Evolutionary conservation across 2,888 invertebrate genomes (phyloP).

Genomic region (Pseudoips prasinana): DNA sequence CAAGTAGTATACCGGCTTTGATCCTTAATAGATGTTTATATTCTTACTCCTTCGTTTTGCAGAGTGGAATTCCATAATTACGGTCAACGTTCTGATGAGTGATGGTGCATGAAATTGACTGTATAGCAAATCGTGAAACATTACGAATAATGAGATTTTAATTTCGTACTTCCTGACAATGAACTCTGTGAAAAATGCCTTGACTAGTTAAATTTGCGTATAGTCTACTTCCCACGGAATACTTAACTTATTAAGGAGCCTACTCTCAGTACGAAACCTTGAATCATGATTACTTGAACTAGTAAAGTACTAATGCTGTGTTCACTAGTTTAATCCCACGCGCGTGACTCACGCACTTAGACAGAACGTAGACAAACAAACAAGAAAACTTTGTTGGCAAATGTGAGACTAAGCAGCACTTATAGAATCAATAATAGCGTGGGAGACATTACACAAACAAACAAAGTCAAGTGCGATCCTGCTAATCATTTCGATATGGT

Average conservation of each 20-base stretch:
- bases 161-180: no score
- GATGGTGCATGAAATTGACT: no score
- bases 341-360: conserved; percentile 63
- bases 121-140: no score
- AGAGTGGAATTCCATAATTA: no score
- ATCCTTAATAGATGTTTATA: no score
- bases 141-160: no score
- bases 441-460: conserved; percentile 13
- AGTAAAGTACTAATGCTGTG: conserved; percentile 27
- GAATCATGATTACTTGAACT: conserved; percentile 32
- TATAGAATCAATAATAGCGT: conserved; percentile 20
- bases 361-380: conserved; percentile 62
- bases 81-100: no score
- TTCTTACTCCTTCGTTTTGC: conserved; percentile 1
- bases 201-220: conserved; percentile 15
- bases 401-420: conserved; percentile 29
- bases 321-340: conserved; percentile 51
- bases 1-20: conserved; percentile 17
- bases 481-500: conserved; percentile 7
- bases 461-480: conserved; percentile 17
- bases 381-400: conserved; percentile 37
- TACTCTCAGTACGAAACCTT: conserved; percentile 29
- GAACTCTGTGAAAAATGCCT: background rate
- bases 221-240: conserved; percentile 24
- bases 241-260: conserved; percentile 17